Evolutionary conservation across 2,113 vertebrate genomes (phyloP), one percentile per base, ranked within the genome.

Genomic region (Elephas maximus): DNA sequence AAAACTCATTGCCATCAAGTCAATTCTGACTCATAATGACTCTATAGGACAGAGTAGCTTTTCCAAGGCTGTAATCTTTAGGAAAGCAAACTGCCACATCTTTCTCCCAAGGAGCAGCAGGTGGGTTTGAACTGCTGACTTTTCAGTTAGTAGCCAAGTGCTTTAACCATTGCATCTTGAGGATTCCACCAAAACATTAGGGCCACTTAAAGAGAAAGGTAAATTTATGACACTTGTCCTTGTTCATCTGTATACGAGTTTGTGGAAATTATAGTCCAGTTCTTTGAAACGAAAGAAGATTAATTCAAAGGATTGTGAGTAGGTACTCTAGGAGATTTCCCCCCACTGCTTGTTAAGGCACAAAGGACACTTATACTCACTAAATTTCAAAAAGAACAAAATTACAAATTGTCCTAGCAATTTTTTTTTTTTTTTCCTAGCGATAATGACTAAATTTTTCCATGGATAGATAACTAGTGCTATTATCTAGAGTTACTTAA

Each of bases 291-390:
- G 24, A n/a, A 87, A 92, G 48, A 41, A 79, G 81, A 57, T 83
- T 83, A 92, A 92, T 89, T 81, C 87, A 89, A 96, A 88, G 48
- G 28, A 85, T 81, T 91, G 83, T 60, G 33, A 92, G n/a, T 51
- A 83, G 71, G 67, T 82, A 91, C 44, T 96, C 93, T 76, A 9
- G 77, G 53, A 6, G 73, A 92, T 88, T 74, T 71, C 15, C 15
- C 8, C 33, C 45, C 8, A 62, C 8, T 77, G 3, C n/a, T 12
- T 69, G 51, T 86, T 73, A 67, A 80, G 45, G 92, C 23, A 74
- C 7, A 48, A n/a, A 33, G 80, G 87, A 33, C 28, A 78, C 69
- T 91, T 91, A 41, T 88, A 73, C 45, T 94, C 79, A 78, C 2
- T 24, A 69, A 81, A 92, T 73, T 94, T 90, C 33, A 73, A 92